These are phyloP conservation scores for Theristicus caerulescens DNA, from an alignment of 2,113 vertebrate genomes.

Conservation along the genomic window DNA sequence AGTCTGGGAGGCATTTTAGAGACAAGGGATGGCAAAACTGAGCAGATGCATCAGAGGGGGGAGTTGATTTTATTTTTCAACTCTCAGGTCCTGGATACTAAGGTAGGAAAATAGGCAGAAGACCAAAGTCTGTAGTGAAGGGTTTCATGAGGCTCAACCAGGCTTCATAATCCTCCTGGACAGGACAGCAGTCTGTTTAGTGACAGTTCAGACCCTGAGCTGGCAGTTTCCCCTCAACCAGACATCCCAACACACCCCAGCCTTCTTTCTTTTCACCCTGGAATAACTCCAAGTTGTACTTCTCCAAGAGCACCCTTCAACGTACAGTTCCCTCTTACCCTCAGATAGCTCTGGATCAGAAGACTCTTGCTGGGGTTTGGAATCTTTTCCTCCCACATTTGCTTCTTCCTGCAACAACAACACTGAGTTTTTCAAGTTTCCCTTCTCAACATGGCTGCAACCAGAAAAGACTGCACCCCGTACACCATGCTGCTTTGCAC, in stretches of 20 bases:
- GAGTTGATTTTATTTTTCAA: not conserved
- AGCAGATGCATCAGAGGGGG: not conserved
- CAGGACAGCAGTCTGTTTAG: not conserved
- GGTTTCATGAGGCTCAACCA: not conserved
- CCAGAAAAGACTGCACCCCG: not conserved
- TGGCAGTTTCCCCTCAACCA: not conserved
- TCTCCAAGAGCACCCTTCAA: not conserved
- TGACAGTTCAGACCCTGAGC: not conserved
- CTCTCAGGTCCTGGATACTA: not conserved
- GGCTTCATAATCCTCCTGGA: not conserved
- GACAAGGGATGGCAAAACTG: not conserved
- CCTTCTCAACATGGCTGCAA: not conserved
- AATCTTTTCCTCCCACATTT: slow-evolving; percentile 66
- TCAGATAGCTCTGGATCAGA: slow-evolving; percentile 49
- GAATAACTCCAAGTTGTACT: not conserved
- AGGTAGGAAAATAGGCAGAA: not conserved
- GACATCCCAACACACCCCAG: not conserved
- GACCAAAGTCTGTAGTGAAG: not conserved
- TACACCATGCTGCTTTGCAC: rapidly evolving
- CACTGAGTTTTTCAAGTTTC: not conserved
- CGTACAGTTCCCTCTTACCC: slow-evolving; percentile 45
- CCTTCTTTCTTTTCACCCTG: not conserved
- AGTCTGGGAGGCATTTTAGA: not conserved
- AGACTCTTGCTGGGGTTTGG: slow-evolving; percentile 71
- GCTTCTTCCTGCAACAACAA: slow-evolving; percentile 60